phyloP scores from a whole-genome alignment of 2,113 vertebrate genomes.

The Phoenicopterus ruber region DNA sequence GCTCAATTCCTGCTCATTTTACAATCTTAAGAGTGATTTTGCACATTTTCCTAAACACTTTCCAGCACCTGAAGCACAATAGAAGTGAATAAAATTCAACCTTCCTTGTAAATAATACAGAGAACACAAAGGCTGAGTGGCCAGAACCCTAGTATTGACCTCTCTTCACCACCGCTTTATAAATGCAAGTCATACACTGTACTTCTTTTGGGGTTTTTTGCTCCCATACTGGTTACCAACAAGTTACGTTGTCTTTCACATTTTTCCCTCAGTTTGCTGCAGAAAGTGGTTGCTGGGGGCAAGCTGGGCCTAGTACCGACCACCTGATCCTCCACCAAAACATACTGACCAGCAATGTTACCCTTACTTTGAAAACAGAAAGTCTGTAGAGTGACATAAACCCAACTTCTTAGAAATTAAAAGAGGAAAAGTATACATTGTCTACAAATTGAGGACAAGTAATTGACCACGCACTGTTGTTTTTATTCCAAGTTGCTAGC shows the following conservation, averaged over 20 bases:
- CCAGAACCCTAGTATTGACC: not conserved
- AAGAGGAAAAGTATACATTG: not conserved
- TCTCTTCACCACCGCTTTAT: not conserved
- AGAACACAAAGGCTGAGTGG: not conserved
- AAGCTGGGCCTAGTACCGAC: not conserved
- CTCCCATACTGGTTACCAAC: not conserved
- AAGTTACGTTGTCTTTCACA: not conserved
- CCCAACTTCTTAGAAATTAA: not conserved
- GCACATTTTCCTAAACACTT: not conserved
- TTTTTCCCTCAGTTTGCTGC: not conserved
- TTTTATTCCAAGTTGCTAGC: not conserved
- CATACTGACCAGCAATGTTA: rapidly evolving
- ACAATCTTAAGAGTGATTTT: not conserved
- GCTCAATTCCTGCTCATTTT: not conserved
- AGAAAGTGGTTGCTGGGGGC: not conserved
- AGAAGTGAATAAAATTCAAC: not conserved
- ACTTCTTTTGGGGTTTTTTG: not conserved
- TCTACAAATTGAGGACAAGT: not conserved
- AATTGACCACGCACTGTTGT: not conserved
- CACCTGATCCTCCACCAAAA: not conserved
- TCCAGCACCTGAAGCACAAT: not conserved
- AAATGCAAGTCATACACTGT: not conserved
- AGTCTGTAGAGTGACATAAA: not conserved
- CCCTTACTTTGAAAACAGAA: not conserved
- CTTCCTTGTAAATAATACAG: rapidly evolving